Percentiles rank a stretch among this genome's conserved stretches.
These are phyloP conservation scores for Karalla daura DNA, from an alignment of 2,797 vertebrate species.

Conservation along the genomic window DNA sequence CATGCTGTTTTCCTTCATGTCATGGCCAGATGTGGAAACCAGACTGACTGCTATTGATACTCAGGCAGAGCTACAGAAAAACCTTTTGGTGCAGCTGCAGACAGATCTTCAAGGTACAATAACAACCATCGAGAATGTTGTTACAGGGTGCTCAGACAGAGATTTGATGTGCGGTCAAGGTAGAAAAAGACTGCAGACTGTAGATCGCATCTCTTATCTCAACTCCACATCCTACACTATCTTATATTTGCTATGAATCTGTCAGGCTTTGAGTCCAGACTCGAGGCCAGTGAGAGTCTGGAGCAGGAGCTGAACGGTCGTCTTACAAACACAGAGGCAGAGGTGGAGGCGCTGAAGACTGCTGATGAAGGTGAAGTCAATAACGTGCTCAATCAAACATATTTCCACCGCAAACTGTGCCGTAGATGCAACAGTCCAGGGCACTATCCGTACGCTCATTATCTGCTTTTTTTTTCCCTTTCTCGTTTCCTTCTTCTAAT, in stretches of 20 bases:
- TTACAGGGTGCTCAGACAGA: neutral
- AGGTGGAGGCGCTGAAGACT: slow-evolving; percentile 6
- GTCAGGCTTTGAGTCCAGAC: slow-evolving; percentile 25
- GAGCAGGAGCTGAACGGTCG: neutral
- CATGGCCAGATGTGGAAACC: neutral
- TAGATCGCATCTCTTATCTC: neutral
- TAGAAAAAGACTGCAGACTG: neutral
- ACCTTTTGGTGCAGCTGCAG: neutral
- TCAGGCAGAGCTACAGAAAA: neutral
- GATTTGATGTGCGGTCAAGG: neutral
- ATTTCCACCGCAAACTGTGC: too few relatives aligned
- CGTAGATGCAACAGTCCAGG: too few relatives aligned
- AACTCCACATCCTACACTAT: neutral
- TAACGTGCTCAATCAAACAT: neutral
- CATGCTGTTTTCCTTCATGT: neutral
- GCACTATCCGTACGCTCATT: too few relatives aligned
- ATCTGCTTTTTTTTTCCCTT: too few relatives aligned
- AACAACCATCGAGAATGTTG: neutral
- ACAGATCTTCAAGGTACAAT: neutral
- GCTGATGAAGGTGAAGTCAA: slow-evolving; percentile 21
- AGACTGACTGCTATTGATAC: neutral
- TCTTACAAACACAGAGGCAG: neutral
- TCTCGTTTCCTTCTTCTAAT: neutral
- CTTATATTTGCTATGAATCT: too few relatives aligned
- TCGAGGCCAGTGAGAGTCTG: slow-evolving; percentile 11